Base-by-base conservation (phyloP, 2,888 invertebrate genomes). In the Tillus elongatus region DNA sequence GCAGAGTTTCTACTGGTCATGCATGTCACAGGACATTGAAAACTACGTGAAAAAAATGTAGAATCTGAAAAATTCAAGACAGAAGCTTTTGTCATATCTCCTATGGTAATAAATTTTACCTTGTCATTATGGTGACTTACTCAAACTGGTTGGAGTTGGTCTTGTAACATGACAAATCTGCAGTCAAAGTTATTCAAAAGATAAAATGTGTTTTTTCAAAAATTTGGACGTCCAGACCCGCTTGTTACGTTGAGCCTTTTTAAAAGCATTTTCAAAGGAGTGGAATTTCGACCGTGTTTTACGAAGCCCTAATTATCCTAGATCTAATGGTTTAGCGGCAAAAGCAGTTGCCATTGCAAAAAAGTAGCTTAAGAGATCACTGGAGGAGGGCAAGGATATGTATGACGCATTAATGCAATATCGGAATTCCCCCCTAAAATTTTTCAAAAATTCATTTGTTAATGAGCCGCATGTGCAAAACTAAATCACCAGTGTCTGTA, bases 1-100 rank as follows among this genome's bases (percentile, higher is more conserved):
- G 29, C 35, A 47, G 39, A 33, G 45, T 12, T 36, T 53, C 28
- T 53, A 45, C 42, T 53, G 53, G 53, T 47, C 39, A 30, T 30
- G 39, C 10, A 30, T 29, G 12, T 13, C 33, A 19, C 10, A 13
- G 33, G 33, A 33, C 13, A 19, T 33, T 33, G 16, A 33, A 14
- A 11, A 31, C 10, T n/a, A n/a, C n/a, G n/a, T n/a, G n/a, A 14
- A 31, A 14, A 31, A 3, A 13, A 14, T 15, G 6, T 4, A 15
- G 11, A 3, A 31, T 13, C n/a, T 31, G 8, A 31, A 31, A 13
- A 30, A 12, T 30, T 13, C 14, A 8, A 30, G 13, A 30, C 13
- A 30, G 13, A 30, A 13, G 13, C 14, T 30, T 13, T n/a, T 10
- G 30, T 13, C 30, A 4, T 30, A 13, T 34, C n/a, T 11, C 32